Evolutionary conservation across 2,797 vertebrate species (phyloP).

Genomic region (Brachymystax lenok): DNA sequence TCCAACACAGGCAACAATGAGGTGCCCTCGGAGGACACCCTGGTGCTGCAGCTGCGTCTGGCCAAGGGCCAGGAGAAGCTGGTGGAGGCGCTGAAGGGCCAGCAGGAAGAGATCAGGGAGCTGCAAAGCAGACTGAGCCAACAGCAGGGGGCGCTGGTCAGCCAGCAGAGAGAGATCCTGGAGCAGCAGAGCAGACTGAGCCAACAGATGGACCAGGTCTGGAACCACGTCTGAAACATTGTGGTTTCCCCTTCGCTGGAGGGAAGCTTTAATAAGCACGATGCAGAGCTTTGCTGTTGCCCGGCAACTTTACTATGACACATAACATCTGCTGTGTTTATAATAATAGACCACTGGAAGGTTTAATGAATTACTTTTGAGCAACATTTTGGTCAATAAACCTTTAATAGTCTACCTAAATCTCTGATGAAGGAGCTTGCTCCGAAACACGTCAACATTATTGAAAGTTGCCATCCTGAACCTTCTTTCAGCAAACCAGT

Average conservation of each 20-base stretch:
- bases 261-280: not conserved
- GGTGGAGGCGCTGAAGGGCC: conserved; percentile 80
- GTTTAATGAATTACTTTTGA: not conserved
- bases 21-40: conserved; percentile 81
- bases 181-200: conserved; percentile 80
- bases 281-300: not conserved
- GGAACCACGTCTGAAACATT: not conserved
- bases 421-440: not conserved
- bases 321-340: not conserved
- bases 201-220: conserved; percentile 84
- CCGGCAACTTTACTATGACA: not conserved
- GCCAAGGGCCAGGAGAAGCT: conserved; percentile 85
- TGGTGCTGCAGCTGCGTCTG: no score
- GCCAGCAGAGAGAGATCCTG: conserved; percentile 83
- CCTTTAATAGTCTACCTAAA: not conserved
- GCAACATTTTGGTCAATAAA: not conserved
- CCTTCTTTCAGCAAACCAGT: not conserved
- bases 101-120: conserved; percentile 70
- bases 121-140: no score
- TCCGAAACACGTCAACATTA: not conserved
- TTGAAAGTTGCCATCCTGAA: not conserved
- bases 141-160: conserved; percentile 38
- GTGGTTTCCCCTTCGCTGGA: not conserved
- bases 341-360: not conserved
- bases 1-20: conserved; percentile 65